These are phyloP conservation scores for Sciurus niger DNA, from an alignment of 2,113 vertebrate genomes.

Conservation along the genomic window DNA sequence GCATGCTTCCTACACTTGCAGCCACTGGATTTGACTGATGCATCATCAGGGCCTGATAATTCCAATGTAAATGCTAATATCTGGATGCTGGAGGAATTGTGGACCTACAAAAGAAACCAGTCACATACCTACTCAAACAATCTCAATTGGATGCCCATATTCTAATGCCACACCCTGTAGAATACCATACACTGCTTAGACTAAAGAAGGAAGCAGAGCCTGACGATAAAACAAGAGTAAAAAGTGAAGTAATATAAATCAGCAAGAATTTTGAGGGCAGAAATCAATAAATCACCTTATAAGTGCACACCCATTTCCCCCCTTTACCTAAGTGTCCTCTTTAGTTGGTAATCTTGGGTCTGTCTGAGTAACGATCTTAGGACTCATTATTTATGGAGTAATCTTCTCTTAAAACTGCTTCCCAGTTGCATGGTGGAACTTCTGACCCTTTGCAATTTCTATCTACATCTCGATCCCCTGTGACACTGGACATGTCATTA, in stretches of 20 bases:
- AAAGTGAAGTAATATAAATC: neutral
- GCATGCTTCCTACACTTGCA: neutral
- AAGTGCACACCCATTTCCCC: neutral
- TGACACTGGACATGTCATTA: constrained; percentile 4
- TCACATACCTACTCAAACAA: neutral
- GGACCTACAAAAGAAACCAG: neutral
- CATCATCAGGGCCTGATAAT: neutral
- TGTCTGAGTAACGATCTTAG: neutral
- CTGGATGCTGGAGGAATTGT: neutral
- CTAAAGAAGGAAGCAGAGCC: neutral
- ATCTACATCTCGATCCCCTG: neutral
- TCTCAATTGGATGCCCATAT: neutral
- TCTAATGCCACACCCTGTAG: neutral
- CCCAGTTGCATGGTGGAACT: neutral
- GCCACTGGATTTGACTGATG: neutral
- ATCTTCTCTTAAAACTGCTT: neutral
- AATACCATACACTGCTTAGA: neutral
- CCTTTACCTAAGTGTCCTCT: neutral
- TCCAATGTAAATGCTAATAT: neutral
- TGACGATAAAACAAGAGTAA: neutral
- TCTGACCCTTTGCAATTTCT: constrained; percentile 53
- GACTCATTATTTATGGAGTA: constrained; percentile 11
- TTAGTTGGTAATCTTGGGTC: neutral
- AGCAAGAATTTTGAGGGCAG: constrained; percentile 33
- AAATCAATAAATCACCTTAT: neutral